Evolutionary conservation across 2,113 vertebrate genomes (phyloP).

Genomic region (Anguilla rostrata): DNA sequence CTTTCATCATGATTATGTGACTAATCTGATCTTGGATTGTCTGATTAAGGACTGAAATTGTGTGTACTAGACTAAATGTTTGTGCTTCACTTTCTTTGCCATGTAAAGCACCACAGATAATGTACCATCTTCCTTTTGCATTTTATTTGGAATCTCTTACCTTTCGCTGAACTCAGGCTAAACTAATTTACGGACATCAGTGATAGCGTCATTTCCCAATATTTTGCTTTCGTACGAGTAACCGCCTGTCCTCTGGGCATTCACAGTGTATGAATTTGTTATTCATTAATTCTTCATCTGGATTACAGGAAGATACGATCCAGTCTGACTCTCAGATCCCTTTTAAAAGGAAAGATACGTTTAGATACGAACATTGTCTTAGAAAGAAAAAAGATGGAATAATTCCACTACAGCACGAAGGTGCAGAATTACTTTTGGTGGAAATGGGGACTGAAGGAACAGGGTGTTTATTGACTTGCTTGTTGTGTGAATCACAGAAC

Average conservation of each 20-base stretch:
- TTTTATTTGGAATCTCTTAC: no score
- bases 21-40: constrained; percentile 31
- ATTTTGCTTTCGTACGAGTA: background rate
- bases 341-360: background rate
- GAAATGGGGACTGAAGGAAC: constrained; percentile 44
- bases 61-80: constrained; percentile 49
- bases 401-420: constrained; percentile 34
- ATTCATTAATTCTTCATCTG: constrained; percentile 43
- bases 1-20: constrained; percentile 40
- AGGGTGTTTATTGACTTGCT: constrained; percentile 44
- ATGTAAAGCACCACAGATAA: constrained; percentile 44
- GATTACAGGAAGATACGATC: constrained; percentile 18
- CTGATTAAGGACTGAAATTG: constrained; percentile 45
- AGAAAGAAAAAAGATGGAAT: constrained; percentile 10
- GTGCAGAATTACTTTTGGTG: constrained; percentile 40
- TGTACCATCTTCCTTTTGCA: constrained; percentile 5
- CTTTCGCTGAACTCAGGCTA: no score
- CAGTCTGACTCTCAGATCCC: constrained; percentile 30
- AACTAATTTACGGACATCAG: constrained; percentile 35
- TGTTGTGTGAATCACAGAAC: constrained; percentile 39
- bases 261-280: constrained; percentile 30
- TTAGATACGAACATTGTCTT: background rate
- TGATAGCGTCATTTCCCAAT: constrained; percentile 1
- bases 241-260: constrained; percentile 21
- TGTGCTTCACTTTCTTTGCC: constrained; percentile 23